Evolutionary conservation across 1,140 invertebrate species (phyloP), one percentile per base, ranked within the genome.

Genomic region (Hypsibius dujardini): DNA sequence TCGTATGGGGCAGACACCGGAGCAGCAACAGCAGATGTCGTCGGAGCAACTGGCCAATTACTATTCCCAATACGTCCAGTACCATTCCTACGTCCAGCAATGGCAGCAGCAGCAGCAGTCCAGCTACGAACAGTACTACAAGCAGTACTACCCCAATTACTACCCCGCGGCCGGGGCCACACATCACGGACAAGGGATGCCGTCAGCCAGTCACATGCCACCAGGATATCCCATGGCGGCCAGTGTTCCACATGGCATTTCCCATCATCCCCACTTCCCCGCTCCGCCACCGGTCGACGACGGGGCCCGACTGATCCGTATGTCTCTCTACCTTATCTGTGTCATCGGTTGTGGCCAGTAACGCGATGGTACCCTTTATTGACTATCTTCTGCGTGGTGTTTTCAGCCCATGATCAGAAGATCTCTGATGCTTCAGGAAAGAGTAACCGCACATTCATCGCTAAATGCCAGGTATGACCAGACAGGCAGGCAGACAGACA

Each of bases 81-180:
- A 67, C 42, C 62, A 67, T 15, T 12, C 62, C 62, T 67, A 67
- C 62, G 12, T 15, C 42, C 62, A 67, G 42, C 62, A 67, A 42
- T 67, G 62, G 62, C 62, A 67, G 62, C 62, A 67, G 62, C 62
- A 67, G 62, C 12, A 15, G 62, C 12, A 42, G 12, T 7, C 42
- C 62, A 67, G 45, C 62, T 67, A 67, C 42, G 62, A 67, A 67
- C 62, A 67, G 62, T 67, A 67, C 42, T 67, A 67, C 62, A 67
- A 67, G 0, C 62, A 67, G 42, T 67, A 67, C 62, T 67, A 67
- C 42, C 62, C 62, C 42, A 42, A 42, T 42, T 67, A 67, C 62
- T 67, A 67, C 42, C 28, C 28, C 28, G 28, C 28, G 28, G 28
- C 28, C 28, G 28, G 28, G 28, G 28, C 28, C 0, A 28, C 28